Conservation (phyloP, 2,113 vertebrate genomes). For the Xenopus borealis region DNA sequence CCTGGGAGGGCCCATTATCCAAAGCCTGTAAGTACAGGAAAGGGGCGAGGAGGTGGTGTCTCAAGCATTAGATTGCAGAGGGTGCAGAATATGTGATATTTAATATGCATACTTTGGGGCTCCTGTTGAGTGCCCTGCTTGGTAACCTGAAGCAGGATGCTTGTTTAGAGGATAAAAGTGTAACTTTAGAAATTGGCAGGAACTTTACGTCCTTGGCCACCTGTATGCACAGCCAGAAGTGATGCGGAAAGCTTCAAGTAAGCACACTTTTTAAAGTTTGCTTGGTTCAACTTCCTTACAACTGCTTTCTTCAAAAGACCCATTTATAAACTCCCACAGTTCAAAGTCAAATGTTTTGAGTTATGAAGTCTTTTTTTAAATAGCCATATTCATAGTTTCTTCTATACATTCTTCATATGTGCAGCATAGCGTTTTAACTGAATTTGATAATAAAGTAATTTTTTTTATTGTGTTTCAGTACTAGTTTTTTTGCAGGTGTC, state of each 20-base stretch:
- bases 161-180: constrained; percentile 79
- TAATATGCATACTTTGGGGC: constrained; percentile 62
- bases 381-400: constrained; percentile 43
- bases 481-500: no score
- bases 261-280: constrained; percentile 63
- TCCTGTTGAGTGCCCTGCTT: constrained; percentile 72
- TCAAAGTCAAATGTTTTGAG: constrained; percentile 60
- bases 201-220: constrained; percentile 69
- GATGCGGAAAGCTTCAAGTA: constrained; percentile 59
- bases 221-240: constrained; percentile 69
- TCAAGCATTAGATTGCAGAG: constrained; percentile 60
- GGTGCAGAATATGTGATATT: constrained; percentile 69
- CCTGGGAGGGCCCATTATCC: constrained; percentile 68
- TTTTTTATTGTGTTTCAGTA: no score
- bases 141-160: constrained; percentile 73
- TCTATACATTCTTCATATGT: no score
- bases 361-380: constrained; percentile 50
- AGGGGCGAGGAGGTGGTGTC: constrained; percentile 59
- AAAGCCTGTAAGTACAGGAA: constrained; percentile 66
- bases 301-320: constrained; percentile 61
- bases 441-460: no score
- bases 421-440: no score
- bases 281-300: constrained; percentile 63
- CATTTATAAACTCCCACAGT: constrained; percentile 51
- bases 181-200: constrained; percentile 82